phyloP scores from a whole-genome alignment of 2,888 invertebrate genomes.

The Microctonus aethiopoides region DNA sequence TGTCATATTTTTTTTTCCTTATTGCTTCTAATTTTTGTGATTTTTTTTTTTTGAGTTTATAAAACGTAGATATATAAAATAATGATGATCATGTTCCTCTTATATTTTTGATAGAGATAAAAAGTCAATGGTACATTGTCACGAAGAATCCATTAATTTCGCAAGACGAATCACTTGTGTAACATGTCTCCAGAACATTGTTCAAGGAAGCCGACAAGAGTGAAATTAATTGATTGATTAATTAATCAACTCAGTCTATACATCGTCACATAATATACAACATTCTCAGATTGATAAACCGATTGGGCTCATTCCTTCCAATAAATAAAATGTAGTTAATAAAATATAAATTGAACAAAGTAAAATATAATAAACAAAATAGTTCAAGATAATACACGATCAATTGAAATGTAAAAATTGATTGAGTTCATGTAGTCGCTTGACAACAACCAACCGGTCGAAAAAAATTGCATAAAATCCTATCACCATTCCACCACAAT shows the following conservation, averaged over 20 bases:
- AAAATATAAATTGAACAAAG: too few relatives aligned
- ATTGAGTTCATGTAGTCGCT: slow-evolving; percentile 5
- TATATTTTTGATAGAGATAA: neutral
- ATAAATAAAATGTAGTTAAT: neutral
- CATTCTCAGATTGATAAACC: neutral
- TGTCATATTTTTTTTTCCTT: neutral
- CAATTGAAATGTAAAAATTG: neutral
- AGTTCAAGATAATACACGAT: neutral
- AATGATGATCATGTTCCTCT: neutral
- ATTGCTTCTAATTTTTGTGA: neutral
- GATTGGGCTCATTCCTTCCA: neutral
- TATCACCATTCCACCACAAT: neutral
- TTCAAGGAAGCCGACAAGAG: neutral
- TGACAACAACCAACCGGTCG: slow-evolving; percentile 15
- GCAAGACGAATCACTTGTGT: slow-evolving; percentile 1
- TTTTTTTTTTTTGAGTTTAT: neutral
- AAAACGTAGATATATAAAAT: neutral
- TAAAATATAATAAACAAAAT: neutral
- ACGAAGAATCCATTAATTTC: slow-evolving; percentile 16
- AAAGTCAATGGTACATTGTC: slow-evolving; percentile 11
- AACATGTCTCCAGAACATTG: slow-evolving; percentile 1
- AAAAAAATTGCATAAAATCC: neutral
- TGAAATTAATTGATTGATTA: neutral
- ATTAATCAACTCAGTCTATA: neutral
- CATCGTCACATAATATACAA: neutral